Percentiles rank a stretch among this genome's conserved stretches.
Conservation (phyloP, 2,888 invertebrate species). For the Thyatira batis region DNA sequence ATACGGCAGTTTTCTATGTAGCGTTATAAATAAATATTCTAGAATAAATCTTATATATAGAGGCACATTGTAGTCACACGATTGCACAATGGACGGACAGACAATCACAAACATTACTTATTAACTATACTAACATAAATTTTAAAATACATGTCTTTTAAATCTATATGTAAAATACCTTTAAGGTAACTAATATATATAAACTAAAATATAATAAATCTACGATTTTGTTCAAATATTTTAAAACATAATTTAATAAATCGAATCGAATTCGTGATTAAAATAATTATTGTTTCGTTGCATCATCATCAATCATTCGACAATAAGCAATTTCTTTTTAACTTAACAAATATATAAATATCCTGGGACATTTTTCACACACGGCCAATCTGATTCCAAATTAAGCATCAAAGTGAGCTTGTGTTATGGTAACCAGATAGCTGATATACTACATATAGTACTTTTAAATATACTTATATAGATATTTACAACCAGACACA, state of each 20-base stretch:
- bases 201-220: conserved; percentile 15
- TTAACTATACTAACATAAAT: conserved; percentile 16
- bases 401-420: too few relatives aligned
- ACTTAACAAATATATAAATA: neutral
- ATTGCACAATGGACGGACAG: conserved; percentile 72
- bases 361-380: too few relatives aligned
- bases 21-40: conserved; percentile 47
- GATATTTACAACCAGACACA: too few relatives aligned
- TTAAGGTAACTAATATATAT: conserved; percentile 42
- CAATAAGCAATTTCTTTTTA: neutral
- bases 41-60: conserved; percentile 38
- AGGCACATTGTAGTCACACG: conserved; percentile 45
- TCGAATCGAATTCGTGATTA: conserved; percentile 9
- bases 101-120: conserved; percentile 64
- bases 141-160: conserved; percentile 18
- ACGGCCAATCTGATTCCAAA: too few relatives aligned
- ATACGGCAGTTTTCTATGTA: conserved; percentile 23
- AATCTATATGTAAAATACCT: conserved; percentile 32
- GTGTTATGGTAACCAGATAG: too few relatives aligned
- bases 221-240: conserved; percentile 9
- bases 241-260: neutral
- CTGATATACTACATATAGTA: too few relatives aligned
- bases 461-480: too few relatives aligned
- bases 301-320: neutral
- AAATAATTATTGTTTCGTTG: conserved; percentile 13